Base-by-base conservation (phyloP, 2,113 vertebrate genomes). In the Lonchura striata region DNA sequence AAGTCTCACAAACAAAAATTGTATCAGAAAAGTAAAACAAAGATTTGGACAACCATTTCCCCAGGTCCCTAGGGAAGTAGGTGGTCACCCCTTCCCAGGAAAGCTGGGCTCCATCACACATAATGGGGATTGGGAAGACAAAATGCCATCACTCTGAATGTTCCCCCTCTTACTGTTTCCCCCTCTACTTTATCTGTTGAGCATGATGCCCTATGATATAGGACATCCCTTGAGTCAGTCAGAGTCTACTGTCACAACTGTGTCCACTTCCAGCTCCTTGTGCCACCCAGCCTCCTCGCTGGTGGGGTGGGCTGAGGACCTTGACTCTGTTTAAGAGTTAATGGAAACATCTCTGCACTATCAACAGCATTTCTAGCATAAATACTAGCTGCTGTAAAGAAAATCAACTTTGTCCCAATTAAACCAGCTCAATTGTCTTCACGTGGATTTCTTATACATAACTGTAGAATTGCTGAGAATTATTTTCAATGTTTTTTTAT, bases 201-300 rank as follows among this genome's bases (percentile, higher is more conserved):
- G 13, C 35, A 37, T 27, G 39, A 53, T 47, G 21, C 22, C n/a
- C 4, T 49, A 9, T 8, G 12, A 19, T 37, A 11, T 18, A 23
- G 53, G 20, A 61, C 33, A 68, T 50, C 11, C 27, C 8, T 54
- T 49, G 47, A 22, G 19, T 37, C 22, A 35, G 3, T 1, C 37
- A 27, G 33, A 35, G 13, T 42, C 31, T 15, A 4, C 19, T 37
- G 53, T 28, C 35, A 20, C 11, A 49, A 4, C 44, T 72, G n/a
- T 19, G 30, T 10, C 24, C 28, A 22, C 21, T 79, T 52, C 33
- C 52, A 57, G 4, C 27, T 71, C 44, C 57, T 52, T 46, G 28
- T 44, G 37, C 33, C 23, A 15, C 6, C 2, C 31, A 31, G 13
- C 27, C 42, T 64, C 46, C 37, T 80, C 1, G 0, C n/a, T 42